Evolutionary conservation across 2,888 invertebrate genomes (phyloP), one percentile per base, ranked within the genome.

Genomic region (Rhopalosiphum nymphaeae): DNA sequence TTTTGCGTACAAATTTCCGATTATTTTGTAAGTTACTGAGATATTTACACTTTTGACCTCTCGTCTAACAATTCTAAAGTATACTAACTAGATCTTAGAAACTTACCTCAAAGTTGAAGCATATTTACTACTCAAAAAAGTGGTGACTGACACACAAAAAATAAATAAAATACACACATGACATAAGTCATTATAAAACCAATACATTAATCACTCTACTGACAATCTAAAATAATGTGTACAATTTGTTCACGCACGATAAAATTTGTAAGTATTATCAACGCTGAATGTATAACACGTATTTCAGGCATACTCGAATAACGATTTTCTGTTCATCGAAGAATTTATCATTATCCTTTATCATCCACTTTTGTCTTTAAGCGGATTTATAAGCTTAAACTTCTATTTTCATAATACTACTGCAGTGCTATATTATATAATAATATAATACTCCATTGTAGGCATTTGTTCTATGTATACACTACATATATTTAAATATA

Each of bases 331-430:
- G n/a, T 85, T 78, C 53, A 85, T 61, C 46, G 67, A 91, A 84
- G 53, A 91, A 91, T 42, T 84, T 42, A 36, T 89, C 84, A 85
- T 91, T 42, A 49, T 89, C 44, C 42, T 87, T 57, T 46, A 53
- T 84, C 91, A 49, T 86, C 85, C 57, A 57, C n/a, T 86, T 86
- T 91, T 86, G 91, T 91, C 56, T 49, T 56, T 86, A 91, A 86
- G 86, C 57, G 86, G 91, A 91, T 91, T 91, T 86, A 86, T n/a
- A 25, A 86, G 57, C 44, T 86, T 44, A 57, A 91, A 57, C 57
- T 86, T 86, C 57, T 86, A 86, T 61, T 53, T 84, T 91, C 49
- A 78, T 91, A 53, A 91, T 91, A 67, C 46, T 56, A 42, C 56
- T 56, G 42, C 42, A 49, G 13, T 29, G 46, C 36, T 78, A 78